Conservation (phyloP, 2,797 vertebrate genomes). For the Myripristis murdjan region DNA sequence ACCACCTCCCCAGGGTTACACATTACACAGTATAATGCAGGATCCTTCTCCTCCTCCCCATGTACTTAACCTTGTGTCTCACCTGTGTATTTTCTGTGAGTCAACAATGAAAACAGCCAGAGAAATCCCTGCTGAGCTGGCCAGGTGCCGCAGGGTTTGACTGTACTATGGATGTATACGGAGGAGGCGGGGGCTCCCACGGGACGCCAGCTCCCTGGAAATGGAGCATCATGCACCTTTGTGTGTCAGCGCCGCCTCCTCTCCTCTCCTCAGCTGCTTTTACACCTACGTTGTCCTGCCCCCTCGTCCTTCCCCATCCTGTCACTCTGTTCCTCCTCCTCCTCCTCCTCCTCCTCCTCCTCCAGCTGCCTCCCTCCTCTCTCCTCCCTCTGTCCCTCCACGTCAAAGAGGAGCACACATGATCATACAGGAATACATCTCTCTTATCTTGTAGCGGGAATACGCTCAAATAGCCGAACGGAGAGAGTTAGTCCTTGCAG, state of each 20-base stretch:
- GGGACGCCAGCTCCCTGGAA: conserved; percentile 67
- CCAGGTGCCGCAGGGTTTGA: conserved; percentile 45
- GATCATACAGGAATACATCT: conserved; percentile 28
- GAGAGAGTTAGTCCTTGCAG: conserved; percentile 33
- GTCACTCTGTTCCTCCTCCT: conserved; percentile 38
- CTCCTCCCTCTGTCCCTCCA: conserved; percentile 3
- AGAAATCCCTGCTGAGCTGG: conserved; percentile 49
- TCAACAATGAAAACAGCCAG: conserved; percentile 50
- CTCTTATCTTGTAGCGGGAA: conserved; percentile 27
- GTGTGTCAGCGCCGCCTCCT: conserved; percentile 71
- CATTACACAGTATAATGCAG: conserved; percentile 38
- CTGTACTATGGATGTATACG: conserved; percentile 32
- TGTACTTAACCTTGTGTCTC: conserved; percentile 69
- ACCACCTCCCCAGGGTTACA: conserved; percentile 43
- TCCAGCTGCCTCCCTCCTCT: conserved; percentile 43
- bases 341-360: conserved; percentile 29
- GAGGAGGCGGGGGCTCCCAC: conserved; percentile 55
- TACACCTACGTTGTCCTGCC: conserved; percentile 75
- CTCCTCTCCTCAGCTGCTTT: conserved; percentile 72
- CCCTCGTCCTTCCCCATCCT: conserved; percentile 55
- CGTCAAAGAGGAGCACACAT: conserved; percentile 56
- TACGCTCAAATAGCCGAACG: conserved; percentile 8
- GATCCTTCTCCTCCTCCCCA: conserved; percentile 56
- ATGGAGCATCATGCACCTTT: conserved; percentile 71
- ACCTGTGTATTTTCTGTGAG: conserved; percentile 66